Evolutionary conservation across 2,888 invertebrate species (phyloP).

Genomic region (Pristionchus entomophagus): DNA sequence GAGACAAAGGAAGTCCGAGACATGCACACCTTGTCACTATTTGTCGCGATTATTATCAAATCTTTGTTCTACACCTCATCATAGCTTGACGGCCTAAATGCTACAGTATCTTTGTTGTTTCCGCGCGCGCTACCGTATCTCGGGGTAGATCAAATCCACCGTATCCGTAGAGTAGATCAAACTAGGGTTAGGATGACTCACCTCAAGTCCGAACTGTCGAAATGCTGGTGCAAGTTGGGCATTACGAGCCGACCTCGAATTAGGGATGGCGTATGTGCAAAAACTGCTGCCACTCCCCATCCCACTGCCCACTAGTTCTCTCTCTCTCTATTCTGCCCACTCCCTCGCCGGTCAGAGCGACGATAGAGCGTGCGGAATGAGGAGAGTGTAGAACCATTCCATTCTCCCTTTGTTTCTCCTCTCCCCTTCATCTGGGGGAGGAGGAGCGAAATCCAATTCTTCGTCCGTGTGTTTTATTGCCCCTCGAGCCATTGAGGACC

Average conservation of each 20-base stretch:
- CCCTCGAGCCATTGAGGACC: neutral
- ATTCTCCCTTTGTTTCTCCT: constrained; percentile 10
- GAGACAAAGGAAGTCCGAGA: neutral
- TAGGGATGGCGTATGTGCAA: constrained; percentile 8
- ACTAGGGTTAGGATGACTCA: no score
- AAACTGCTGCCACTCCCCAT: constrained; percentile 30
- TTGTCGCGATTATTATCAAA: neutral
- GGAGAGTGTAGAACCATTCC: no score
- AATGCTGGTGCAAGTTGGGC: constrained; percentile 4
- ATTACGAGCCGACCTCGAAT: constrained; percentile 23
- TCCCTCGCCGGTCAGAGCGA: no score
- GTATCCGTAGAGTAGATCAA: no score
- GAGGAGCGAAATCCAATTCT: constrained; percentile 2
- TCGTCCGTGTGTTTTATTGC: neutral
- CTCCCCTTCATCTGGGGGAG: constrained; percentile 22
- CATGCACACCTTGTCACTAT: constrained; percentile 26
- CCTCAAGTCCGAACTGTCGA: no score
- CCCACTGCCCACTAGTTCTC: no score
- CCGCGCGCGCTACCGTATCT: no score
- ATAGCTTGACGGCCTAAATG: neutral
- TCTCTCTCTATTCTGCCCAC: no score
- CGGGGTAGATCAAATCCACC: no score
- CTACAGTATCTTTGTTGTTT: neutral
- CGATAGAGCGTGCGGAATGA: no score
- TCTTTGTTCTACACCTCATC: neutral